phyloP scores from a whole-genome alignment of 2,888 invertebrate species.

The Chrysolina oricalcia region DNA sequence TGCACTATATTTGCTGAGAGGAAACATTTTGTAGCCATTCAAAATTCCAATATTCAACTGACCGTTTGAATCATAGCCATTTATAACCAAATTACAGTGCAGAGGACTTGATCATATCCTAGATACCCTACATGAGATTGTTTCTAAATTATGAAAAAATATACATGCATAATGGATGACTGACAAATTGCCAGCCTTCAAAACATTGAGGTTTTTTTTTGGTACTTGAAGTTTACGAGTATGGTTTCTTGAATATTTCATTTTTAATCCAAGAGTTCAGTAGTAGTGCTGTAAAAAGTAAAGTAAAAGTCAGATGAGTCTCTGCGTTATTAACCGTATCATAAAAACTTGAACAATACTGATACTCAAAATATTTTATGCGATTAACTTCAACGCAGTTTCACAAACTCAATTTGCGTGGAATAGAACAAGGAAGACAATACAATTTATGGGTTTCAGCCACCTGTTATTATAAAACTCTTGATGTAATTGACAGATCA shows the following conservation, averaged over 20 bases:
- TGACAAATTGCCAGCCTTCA: background rate
- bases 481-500: no score
- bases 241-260: constrained; percentile 3
- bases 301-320: background rate
- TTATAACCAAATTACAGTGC: background rate
- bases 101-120: background rate
- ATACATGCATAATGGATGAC: background rate
- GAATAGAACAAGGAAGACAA: background rate
- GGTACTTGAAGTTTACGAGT: constrained; percentile 3
- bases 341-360: constrained; percentile 3
- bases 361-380: background rate
- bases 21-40: no score
- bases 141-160: background rate
- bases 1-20: no score
- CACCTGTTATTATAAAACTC: no score
- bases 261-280: constrained; percentile 11
- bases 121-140: background rate
- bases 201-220: background rate
- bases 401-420: background rate
- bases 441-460: background rate
- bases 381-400: background rate
- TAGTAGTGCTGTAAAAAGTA: constrained; percentile 4
- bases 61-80: no score
- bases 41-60: no score
- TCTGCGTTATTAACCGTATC: background rate